Percentiles rank a stretch among this genome's conserved stretches.
Conservation (phyloP, 1,140 invertebrate genomes). For the Bemisia tabaci region DNA sequence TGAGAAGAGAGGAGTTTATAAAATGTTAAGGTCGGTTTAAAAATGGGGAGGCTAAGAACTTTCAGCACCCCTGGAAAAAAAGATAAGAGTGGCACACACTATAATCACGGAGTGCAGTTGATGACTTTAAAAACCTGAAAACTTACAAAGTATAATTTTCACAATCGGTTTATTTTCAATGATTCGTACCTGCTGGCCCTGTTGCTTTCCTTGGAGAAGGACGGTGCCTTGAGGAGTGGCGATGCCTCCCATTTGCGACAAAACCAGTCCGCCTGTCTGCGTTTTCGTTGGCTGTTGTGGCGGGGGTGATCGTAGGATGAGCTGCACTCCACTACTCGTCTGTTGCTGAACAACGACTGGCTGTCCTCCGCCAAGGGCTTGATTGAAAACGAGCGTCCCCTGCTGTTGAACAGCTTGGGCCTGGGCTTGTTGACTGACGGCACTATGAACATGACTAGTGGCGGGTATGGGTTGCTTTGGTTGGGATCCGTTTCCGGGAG, state of each 20-base stretch:
- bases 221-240: conserved; percentile 5
- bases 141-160: too few species aligned
- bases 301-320: conserved; percentile 29
- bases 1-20: too few species aligned
- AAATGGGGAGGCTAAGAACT: too few species aligned
- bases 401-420: conserved; percentile 17
- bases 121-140: too few species aligned
- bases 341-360: conserved; percentile 31
- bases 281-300: conserved; percentile 16
- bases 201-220: conserved; percentile 17
- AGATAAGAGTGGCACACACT: too few species aligned
- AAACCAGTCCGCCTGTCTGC: conserved; percentile 14
- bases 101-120: too few species aligned
- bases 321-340: conserved; percentile 28
- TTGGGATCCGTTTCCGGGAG: conserved; percentile 17
- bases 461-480: conserved; percentile 19
- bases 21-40: too few species aligned
- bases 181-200: conserved; percentile 18
- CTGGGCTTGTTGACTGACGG: conserved; percentile 13
- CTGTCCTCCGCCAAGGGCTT: conserved; percentile 19
- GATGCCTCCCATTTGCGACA: background rate
- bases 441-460: conserved; percentile 9
- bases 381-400: conserved; percentile 24
- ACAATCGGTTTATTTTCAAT: too few species aligned
- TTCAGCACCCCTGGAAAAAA: too few species aligned